Evolutionary conservation across 2,888 invertebrate species (phyloP), one percentile per base, ranked within the genome.

Genomic region (Oscheius sp.): DNA sequence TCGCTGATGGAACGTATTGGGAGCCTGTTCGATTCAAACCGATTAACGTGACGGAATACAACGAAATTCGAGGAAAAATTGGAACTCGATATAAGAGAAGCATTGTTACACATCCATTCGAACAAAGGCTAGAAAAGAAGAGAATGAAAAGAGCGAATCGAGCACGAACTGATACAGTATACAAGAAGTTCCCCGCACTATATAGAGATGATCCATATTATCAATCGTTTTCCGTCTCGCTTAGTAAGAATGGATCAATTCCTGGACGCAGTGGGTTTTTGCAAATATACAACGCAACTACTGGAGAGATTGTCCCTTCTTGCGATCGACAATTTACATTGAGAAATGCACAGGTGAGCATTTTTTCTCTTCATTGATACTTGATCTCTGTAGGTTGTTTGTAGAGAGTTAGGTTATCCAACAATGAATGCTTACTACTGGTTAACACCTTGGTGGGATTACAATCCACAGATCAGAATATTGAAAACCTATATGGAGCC

Each of bases 401-500:
- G 98, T 85, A 90, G 94, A 24, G 94, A 96, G 86, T 88, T 98
- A 49, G 95, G 95, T 8, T 92, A 92, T 83, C 93, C 94, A 86
- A 91, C 93, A 0, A 90, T 94, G 30, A 94, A 95, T 86, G 92
- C 93, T 0, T 93, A 92, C 86, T 93, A 95, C 74, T 91, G 92
- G 32, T 91, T 92, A 80, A 94, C 93, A 77, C 90, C 91, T 3
- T 89, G 95, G 75, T 91, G 93, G 74, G 94, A 95, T 86, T 92
- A 92, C 82, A 94, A 94, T 87, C 93, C 93, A 56, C 93, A 93
- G 82, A 92, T 94, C 0, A 88, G 94, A 66, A 91, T 93, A 0
- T 92, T 95, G 79, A 93, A 94, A 91, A 93, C 93, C 0, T 96
- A 95, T 94, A 93, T 95, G 0, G 95, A 95, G 86, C 95, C 95